Conservation (phyloP, 64 coral and sea anemone species). For the Montipora cactus region DNA sequence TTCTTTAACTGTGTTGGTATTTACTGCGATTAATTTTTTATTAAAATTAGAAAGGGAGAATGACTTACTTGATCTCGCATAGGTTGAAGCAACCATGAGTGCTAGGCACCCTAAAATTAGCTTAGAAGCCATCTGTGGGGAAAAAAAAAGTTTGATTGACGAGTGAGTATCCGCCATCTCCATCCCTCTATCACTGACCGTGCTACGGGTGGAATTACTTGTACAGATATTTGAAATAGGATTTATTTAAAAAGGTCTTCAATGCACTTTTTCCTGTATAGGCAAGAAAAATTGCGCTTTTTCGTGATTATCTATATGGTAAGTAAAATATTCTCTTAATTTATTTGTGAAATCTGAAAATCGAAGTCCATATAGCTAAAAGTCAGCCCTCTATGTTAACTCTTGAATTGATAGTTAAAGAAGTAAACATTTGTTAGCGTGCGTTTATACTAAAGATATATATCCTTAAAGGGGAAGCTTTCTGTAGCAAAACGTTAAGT, state of each 20-base stretch:
- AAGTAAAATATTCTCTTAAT: too few relatives aligned
- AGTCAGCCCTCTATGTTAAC: not conserved
- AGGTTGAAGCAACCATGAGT: slow-evolving; percentile 90
- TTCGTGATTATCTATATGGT: too few relatives aligned
- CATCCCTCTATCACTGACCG: too few relatives aligned
- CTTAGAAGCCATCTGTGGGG: slow-evolving; percentile 86
- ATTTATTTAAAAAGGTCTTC: not conserved
- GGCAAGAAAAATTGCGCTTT: not conserved
- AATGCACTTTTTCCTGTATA: not conserved
- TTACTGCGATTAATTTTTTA: not conserved
- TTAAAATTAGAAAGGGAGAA: not conserved
- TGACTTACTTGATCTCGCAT: slow-evolving; percentile 92
- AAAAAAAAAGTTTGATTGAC: not conserved
- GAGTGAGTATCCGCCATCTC: not conserved
- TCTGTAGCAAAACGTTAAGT: not conserved
- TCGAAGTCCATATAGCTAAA: not conserved
- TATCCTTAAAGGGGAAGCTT: not conserved
- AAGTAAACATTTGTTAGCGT: not conserved
- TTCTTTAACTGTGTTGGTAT: not conserved
- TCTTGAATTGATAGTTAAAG: not conserved
- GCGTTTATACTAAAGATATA: not conserved
- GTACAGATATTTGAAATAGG: not conserved
- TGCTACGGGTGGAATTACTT: not conserved
- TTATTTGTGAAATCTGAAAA: not conserved
- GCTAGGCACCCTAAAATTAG: slow-evolving; percentile 86